Percentiles rank a stretch among this genome's conserved stretches.
Conservation (phyloP, 1,140 invertebrate genomes). For the Calycopis cecrops region DNA sequence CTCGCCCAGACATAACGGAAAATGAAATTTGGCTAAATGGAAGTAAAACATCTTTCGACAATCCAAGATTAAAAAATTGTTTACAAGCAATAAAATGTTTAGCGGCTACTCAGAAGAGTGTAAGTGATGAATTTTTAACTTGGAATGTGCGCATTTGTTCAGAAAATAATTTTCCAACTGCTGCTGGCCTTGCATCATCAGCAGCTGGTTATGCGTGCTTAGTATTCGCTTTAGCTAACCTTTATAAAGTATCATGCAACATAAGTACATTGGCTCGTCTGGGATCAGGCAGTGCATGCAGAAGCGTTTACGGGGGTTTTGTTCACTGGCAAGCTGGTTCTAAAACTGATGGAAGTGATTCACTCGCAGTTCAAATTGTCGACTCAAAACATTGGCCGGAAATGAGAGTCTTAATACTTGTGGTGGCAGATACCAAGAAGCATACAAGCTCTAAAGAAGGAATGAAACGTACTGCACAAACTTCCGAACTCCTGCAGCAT, state of each 20-base stretch:
- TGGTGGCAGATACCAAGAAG: conserved; percentile 92
- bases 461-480: conserved; percentile 90
- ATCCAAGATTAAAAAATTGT: conserved; percentile 85
- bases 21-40: conserved; percentile 95
- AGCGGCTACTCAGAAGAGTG: conserved; percentile 66
- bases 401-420: conserved; percentile 91
- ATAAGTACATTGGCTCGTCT: conserved; percentile 88
- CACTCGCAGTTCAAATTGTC: conserved; percentile 85
- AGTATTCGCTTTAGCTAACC: conserved; percentile 83
- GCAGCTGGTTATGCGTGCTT: conserved; percentile 98
- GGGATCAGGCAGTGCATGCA: conserved; percentile 97
- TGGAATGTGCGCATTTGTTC: conserved; percentile 94
- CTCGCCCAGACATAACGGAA: conserved; percentile 81
- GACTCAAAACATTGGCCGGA: conserved; percentile 91
- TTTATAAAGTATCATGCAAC: conserved; percentile 87
- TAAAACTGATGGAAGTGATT: conserved; percentile 85
- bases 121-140: conserved; percentile 62
- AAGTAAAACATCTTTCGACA: conserved; percentile 84
- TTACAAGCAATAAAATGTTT: conserved; percentile 82
- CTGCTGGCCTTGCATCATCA: conserved; percentile 97
- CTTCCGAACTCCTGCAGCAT: conserved; percentile 88
- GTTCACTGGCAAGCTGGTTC: conserved; percentile 89
- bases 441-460: conserved; percentile 91
- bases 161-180: conserved; percentile 98
- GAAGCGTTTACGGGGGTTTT: conserved; percentile 96